phyloP scores from a whole-genome alignment of 2,113 vertebrate genomes.

The Melanotaenia duboulayi region DNA sequence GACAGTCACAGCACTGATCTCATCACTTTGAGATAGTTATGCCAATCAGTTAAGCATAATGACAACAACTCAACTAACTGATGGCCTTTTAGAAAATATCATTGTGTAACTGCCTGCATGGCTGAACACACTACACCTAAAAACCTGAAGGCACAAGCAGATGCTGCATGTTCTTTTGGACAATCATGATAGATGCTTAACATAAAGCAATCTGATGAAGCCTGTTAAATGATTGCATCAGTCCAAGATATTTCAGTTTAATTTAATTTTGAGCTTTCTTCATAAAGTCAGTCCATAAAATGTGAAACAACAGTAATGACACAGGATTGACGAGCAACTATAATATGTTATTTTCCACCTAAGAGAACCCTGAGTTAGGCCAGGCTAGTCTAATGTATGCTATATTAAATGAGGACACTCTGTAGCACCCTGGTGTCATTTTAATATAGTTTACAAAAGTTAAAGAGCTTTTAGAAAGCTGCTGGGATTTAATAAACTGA shows the following conservation, averaged over 20 bases:
- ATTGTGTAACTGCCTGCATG: neutral
- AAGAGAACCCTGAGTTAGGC: constrained; percentile 2
- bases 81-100: constrained; percentile 15
- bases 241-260: neutral
- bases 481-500: constrained; percentile 4
- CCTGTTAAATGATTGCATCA: neutral
- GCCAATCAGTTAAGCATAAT: constrained; percentile 10
- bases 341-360: constrained; percentile 13
- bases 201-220: constrained; percentile 3
- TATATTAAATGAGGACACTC: neutral
- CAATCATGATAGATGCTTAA: neutral
- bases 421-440: neutral
- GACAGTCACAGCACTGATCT: constrained; percentile 6
- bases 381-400: neutral
- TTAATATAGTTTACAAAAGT: constrained; percentile 3
- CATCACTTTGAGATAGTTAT: constrained; percentile 8
- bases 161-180: neutral
- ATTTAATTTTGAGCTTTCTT: constrained; percentile 5
- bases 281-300: constrained; percentile 15
- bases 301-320: constrained; percentile 6
- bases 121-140: neutral
- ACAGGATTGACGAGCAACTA: constrained; percentile 4
- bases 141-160: neutral
- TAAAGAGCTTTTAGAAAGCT: neutral
- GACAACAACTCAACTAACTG: neutral